Evolutionary conservation across 1,140 invertebrate genomes (phyloP).

Genomic region (Zaprionus kolodkinae): DNA sequence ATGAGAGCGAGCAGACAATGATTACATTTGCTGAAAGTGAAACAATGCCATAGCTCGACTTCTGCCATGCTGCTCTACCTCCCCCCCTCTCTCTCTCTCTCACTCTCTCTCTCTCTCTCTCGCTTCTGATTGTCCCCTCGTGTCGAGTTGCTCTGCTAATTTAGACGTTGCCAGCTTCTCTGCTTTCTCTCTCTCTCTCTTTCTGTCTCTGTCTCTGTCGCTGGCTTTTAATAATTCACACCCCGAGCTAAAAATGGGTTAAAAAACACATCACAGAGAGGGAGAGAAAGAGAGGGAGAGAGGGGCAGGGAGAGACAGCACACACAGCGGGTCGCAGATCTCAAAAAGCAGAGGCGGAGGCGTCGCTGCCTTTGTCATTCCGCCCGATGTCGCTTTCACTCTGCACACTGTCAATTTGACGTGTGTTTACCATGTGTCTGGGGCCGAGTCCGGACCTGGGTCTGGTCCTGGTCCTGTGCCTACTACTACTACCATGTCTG

Average conservation of each 20-base stretch:
- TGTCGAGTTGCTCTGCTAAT: slow-evolving; percentile 59
- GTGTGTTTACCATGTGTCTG: slow-evolving; percentile 82
- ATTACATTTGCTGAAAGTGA: slow-evolving; percentile 75
- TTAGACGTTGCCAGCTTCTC: slow-evolving; percentile 62
- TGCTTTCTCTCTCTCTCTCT: neutral
- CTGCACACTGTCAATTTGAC: slow-evolving; percentile 80
- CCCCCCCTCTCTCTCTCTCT: no score
- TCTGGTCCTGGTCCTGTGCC: slow-evolving; percentile 22
- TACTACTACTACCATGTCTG: neutral
- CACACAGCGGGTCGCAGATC: slow-evolving; percentile 28
- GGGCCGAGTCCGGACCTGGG: neutral
- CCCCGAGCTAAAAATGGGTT: slow-evolving; percentile 71
- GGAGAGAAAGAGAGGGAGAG: neutral
- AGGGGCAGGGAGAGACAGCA: neutral
- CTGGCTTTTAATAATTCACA: slow-evolving; percentile 82
- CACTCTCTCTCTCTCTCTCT: slow-evolving; percentile 4
- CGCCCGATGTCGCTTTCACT: slow-evolving; percentile 71
- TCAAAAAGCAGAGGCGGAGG: slow-evolving; percentile 19
- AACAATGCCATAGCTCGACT: slow-evolving; percentile 50
- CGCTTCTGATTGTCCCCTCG: slow-evolving; percentile 28
- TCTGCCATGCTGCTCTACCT: neutral
- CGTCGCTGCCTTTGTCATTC: slow-evolving; percentile 62
- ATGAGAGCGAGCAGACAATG: slow-evolving; percentile 48
- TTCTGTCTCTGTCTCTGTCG: neutral
- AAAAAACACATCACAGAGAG: slow-evolving; percentile 40